A percentile compares a stretch with the other conserved stretches of the same genome.
Evolutionary conservation across 92 coral and sea anemone genomes (phyloP).

Genomic region (Meandrina meandrites): DNA sequence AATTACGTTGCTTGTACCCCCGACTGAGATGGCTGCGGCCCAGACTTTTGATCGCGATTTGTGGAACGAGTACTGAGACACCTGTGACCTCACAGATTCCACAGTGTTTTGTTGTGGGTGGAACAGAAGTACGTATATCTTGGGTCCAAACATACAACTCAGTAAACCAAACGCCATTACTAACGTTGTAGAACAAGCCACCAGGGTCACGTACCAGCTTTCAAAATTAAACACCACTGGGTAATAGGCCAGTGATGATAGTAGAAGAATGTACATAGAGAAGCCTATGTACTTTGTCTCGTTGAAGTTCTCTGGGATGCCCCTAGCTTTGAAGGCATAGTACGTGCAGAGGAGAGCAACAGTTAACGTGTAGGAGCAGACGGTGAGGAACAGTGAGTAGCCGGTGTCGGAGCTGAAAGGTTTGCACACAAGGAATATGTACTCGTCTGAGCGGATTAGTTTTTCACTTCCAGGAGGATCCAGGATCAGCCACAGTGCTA

Average conservation of each 20-base stretch:
- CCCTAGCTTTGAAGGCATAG: slow-evolving; percentile 68
- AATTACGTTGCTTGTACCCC: neutral
- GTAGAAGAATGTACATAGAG: slow-evolving; percentile 69
- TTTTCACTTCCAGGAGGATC: slow-evolving; percentile 64
- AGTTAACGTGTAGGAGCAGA: slow-evolving; percentile 46
- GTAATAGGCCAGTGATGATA: slow-evolving; percentile 67
- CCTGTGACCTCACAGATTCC: slow-evolving; percentile 55
- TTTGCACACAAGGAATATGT: slow-evolving; percentile 63
- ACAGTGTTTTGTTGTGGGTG: slow-evolving; percentile 68
- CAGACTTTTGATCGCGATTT: slow-evolving; percentile 19
- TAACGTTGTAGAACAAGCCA: slow-evolving; percentile 64
- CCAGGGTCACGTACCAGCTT: slow-evolving; percentile 73
- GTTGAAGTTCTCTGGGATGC: slow-evolving; percentile 77
- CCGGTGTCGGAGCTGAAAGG: slow-evolving; percentile 47
- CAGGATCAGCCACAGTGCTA: slow-evolving; percentile 52
- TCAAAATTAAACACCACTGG: slow-evolving; percentile 67
- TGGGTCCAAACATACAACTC: slow-evolving; percentile 67
- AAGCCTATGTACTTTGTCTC: slow-evolving; percentile 74
- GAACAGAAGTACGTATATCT: slow-evolving; percentile 56
- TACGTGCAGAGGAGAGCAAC: slow-evolving; percentile 67
- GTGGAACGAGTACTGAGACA: slow-evolving; percentile 42
- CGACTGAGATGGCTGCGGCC: slow-evolving; percentile 17
- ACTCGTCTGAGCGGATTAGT: slow-evolving; percentile 41
- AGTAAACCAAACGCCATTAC: slow-evolving; percentile 70
- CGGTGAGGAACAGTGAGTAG: slow-evolving; percentile 40